A percentile compares a stretch with the other conserved stretches of the same genome.
phyloP scores from a whole-genome alignment of 2,797 vertebrate species.

The Myotis pilosus region DNA sequence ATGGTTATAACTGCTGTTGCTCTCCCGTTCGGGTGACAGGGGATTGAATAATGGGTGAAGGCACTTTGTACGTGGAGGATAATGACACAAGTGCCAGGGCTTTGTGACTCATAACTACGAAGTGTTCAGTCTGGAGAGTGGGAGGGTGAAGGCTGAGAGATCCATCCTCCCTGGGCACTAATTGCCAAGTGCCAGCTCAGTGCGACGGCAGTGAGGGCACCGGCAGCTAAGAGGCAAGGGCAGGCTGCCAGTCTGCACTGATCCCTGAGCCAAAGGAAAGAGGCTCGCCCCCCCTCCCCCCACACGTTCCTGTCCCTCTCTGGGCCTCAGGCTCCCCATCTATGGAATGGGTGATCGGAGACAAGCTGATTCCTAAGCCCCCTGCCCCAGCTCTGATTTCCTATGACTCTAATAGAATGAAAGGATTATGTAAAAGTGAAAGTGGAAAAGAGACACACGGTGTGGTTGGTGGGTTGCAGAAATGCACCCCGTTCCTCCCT shows the following conservation, averaged over 20 bases:
- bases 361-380: neutral
- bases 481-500: neutral
- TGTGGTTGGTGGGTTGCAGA: neutral
- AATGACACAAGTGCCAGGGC: slow-evolving; percentile 44
- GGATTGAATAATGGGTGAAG: slow-evolving; percentile 24
- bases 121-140: slow-evolving; percentile 22
- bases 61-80: slow-evolving; percentile 38
- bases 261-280: neutral
- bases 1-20: neutral
- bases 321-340: neutral
- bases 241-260: neutral
- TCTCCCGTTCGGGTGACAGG: neutral
- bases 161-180: neutral
- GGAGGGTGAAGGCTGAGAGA: neutral
- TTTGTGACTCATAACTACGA: slow-evolving; percentile 53
- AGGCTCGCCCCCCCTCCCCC: accelerated
- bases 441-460: neutral
- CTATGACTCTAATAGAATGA: neutral
- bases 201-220: neutral
- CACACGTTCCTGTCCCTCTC: neutral
- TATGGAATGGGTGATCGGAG: neutral
- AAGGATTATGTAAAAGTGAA: neutral
- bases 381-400: neutral
- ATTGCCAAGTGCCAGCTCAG: slow-evolving; percentile 6
- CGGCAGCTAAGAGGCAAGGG: neutral